A percentile compares a stretch with the other conserved stretches of the same genome.
Conservation (phyloP, 2,113 vertebrate species). For the Eudyptes chrysolophus region DNA sequence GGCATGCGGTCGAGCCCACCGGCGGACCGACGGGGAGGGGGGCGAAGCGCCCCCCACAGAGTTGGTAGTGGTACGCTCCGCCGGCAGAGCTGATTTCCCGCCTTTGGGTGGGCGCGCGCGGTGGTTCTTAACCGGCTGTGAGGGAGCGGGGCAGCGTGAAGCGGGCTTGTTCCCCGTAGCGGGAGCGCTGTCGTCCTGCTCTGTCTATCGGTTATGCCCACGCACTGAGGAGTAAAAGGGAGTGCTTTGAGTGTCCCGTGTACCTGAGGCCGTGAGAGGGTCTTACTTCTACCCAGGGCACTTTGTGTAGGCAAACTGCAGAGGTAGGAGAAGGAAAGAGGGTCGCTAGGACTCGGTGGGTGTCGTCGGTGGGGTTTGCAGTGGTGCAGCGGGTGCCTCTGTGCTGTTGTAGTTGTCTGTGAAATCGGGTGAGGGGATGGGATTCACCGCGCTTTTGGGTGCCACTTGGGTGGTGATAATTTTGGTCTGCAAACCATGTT, state of each 20-base stretch:
- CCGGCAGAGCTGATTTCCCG: background rate
- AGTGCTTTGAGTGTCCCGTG: rapidly evolving
- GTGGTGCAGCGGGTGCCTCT: background rate
- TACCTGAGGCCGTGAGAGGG: too few relatives aligned
- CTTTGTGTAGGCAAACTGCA: rapidly evolving
- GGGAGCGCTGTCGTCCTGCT: rapidly evolving
- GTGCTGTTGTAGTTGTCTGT: rapidly evolving
- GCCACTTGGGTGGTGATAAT: too few relatives aligned
- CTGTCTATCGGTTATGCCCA: rapidly evolving
- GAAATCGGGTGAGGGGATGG: background rate
- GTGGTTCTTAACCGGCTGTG: rapidly evolving
- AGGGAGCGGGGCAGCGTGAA: rapidly evolving
- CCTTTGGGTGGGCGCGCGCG: rapidly evolving
- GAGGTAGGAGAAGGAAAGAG: too few relatives aligned
- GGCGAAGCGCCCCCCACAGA: background rate
- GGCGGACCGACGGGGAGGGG: rapidly evolving
- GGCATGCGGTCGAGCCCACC: background rate
- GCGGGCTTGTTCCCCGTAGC: rapidly evolving
- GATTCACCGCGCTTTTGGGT: background rate
- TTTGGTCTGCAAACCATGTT: background rate
- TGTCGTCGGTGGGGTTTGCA: background rate
- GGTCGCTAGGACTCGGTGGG: rapidly evolving
- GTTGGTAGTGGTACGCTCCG: background rate
- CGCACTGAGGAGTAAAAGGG: background rate
- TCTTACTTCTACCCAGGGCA: too few relatives aligned